Conservation (phyloP, 2,797 vertebrate species). For the Anguilla obscura region DNA sequence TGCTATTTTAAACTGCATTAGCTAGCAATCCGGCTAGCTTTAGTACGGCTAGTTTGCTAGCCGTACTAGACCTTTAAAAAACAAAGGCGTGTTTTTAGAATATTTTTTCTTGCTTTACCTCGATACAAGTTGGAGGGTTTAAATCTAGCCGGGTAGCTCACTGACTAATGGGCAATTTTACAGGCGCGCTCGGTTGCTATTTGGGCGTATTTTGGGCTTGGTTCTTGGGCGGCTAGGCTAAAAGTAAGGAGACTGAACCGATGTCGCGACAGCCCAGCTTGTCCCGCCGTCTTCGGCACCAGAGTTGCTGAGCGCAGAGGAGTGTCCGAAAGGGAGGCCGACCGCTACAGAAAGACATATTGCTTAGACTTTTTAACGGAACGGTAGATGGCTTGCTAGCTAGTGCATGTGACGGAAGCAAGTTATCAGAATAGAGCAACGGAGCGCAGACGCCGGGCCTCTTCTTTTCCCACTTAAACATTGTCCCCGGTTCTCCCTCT, state of each 20-base stretch:
- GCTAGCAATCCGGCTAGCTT: constrained; percentile 31
- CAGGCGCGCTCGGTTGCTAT: constrained; percentile 56
- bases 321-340: neutral
- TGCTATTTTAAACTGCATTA: constrained; percentile 2
- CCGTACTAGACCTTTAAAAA: constrained; percentile 44
- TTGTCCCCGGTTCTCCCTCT: neutral
- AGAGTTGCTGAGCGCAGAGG: constrained; percentile 46
- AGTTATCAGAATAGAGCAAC: neutral
- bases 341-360: constrained; percentile 9
- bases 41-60: constrained; percentile 41
- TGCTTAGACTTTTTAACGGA: neutral
- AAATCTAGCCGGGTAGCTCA: constrained; percentile 25
- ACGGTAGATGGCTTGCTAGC: constrained; percentile 2
- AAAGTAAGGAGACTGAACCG: constrained; percentile 54
- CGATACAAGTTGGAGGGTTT: constrained; percentile 39
- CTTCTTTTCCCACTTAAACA: constrained; percentile 21
- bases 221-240: constrained; percentile 70
- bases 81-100: neutral
- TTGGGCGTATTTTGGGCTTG: constrained; percentile 59
- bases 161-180: constrained; percentile 62
- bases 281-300: constrained; percentile 62
- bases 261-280: constrained; percentile 61
- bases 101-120: constrained; percentile 14
- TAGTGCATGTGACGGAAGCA: constrained; percentile 9
- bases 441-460: constrained; percentile 27